phyloP scores from a whole-genome alignment of 2,797 vertebrate species.

The Rachycentron canadum region DNA sequence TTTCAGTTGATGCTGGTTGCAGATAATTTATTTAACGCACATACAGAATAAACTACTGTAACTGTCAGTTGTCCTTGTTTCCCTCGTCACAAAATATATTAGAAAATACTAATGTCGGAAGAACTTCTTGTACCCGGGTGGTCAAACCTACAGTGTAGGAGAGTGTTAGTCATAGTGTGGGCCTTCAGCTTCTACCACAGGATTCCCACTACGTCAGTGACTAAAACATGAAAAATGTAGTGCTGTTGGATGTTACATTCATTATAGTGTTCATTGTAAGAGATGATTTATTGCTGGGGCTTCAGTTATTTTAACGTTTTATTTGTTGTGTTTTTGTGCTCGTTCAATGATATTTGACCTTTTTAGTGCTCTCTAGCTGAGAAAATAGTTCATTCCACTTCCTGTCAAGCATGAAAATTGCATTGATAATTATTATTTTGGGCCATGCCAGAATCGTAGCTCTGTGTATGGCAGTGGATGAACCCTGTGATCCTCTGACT shows the following conservation, averaged over 20 bases:
- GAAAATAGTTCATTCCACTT: neutral
- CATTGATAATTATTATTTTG: neutral
- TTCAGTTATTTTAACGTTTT: neutral
- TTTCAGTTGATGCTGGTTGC: slow-evolving; percentile 62
- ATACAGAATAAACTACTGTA: slow-evolving; percentile 78
- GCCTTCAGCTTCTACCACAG: slow-evolving; percentile 79
- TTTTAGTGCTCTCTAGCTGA: neutral
- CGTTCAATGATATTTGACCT: slow-evolving; percentile 8
- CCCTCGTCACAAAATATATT: neutral
- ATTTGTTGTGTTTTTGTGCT: neutral
- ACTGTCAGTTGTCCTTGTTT: slow-evolving; percentile 45
- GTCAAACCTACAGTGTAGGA: slow-evolving; percentile 83
- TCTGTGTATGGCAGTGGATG: too few relatives aligned
- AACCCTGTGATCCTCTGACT: too few relatives aligned
- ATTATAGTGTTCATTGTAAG: neutral
- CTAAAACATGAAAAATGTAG: slow-evolving; percentile 4
- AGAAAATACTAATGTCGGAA: slow-evolving; percentile 3
- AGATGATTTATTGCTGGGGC: neutral
- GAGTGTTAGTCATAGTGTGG: slow-evolving; percentile 89
- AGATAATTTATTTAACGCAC: slow-evolving; percentile 82
- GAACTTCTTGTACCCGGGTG: slow-evolving; percentile 6
- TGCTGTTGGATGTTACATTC: neutral
- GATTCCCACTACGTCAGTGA: slow-evolving; percentile 52
- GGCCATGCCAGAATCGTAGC: neutral
- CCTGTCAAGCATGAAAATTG: neutral